A percentile compares a stretch with the other conserved stretches of the same genome.
phyloP scores from a whole-genome alignment of 2,113 vertebrate species.

The Tapirus terrestris region DNA sequence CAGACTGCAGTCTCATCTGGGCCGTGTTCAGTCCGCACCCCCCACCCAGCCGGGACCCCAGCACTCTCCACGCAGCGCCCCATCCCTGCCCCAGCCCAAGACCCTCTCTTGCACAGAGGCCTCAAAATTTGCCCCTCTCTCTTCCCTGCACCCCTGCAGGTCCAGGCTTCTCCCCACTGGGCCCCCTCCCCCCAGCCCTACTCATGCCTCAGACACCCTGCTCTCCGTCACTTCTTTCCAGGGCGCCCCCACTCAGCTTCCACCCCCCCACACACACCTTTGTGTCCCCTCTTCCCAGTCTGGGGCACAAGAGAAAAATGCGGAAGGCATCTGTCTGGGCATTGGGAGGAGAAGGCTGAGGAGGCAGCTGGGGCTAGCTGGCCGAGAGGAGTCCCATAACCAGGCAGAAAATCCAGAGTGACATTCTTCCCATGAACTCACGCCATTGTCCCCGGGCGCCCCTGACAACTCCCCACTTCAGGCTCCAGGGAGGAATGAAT shows the following conservation, averaged over 20 bases:
- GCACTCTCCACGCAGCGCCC: background rate
- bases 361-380: constrained; percentile 29
- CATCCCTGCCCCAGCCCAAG: background rate
- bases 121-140: background rate
- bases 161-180: background rate
- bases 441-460: constrained; percentile 57
- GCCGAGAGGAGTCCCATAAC: background rate
- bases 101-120: background rate
- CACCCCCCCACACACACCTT: background rate
- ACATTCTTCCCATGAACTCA: constrained; percentile 63
- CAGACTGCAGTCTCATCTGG: background rate
- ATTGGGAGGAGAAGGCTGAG: background rate
- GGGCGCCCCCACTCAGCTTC: background rate
- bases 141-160: background rate
- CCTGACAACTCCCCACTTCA: background rate
- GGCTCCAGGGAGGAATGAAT: background rate
- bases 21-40: background rate
- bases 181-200: background rate
- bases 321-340: background rate
- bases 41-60: background rate
- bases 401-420: constrained; percentile 61
- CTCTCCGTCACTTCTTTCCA: background rate
- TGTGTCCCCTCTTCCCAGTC: background rate
- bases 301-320: constrained; percentile 37
- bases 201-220: background rate